Evolutionary conservation across 2,888 invertebrate genomes (phyloP).

Genomic region (Eilema griseolum): DNA sequence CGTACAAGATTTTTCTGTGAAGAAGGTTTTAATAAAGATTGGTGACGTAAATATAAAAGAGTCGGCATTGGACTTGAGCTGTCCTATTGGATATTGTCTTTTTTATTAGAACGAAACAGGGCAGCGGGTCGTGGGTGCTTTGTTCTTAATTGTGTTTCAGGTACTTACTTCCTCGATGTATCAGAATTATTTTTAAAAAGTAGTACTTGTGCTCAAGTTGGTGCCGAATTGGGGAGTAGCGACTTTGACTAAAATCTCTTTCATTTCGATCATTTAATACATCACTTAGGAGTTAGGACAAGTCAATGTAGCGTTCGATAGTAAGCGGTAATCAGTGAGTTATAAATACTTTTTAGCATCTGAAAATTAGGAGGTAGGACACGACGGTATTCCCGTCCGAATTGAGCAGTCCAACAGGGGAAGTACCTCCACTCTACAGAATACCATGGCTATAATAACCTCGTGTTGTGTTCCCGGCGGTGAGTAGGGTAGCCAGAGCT

Average conservation of each 20-base stretch:
- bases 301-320: too few relatives aligned
- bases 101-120: background rate
- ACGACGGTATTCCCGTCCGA: too few relatives aligned
- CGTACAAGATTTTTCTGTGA: background rate
- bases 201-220: background rate
- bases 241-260: background rate
- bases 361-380: too few relatives aligned
- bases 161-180: background rate
- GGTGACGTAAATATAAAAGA: background rate
- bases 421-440: too few relatives aligned
- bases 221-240: background rate
- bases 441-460: too few relatives aligned
- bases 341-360: too few relatives aligned
- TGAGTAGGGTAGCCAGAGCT: too few relatives aligned
- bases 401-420: too few relatives aligned
- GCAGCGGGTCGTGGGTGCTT: background rate
- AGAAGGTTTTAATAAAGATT: background rate
- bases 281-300: too few relatives aligned
- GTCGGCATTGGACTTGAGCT: background rate
- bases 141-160: background rate
- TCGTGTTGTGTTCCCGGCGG: too few relatives aligned
- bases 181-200: background rate
- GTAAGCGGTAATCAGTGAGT: too few relatives aligned
- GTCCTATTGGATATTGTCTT: background rate
- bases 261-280: background rate